Percentiles rank a stretch among this genome's conserved stretches.
phyloP scores from a whole-genome alignment of 2,888 invertebrate genomes.

The Caenorhabditis sp. region DNA sequence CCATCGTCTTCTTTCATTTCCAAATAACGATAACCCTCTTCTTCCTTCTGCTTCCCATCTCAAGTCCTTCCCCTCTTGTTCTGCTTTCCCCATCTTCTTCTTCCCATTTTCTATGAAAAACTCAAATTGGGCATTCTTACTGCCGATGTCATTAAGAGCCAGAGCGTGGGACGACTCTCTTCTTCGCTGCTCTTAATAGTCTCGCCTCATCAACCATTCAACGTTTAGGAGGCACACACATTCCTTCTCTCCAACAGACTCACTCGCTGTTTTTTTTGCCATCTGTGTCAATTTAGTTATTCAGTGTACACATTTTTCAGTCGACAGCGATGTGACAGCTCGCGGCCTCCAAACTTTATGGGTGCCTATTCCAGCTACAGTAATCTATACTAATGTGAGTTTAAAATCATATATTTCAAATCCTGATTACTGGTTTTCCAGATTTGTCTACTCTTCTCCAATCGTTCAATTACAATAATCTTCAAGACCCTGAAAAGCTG shows the following conservation, averaged over 20 bases:
- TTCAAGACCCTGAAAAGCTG: slow-evolving; percentile 15
- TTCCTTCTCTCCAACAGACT: slow-evolving; percentile 24
- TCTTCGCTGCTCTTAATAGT: slow-evolving; percentile 15
- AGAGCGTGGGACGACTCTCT: slow-evolving; percentile 5
- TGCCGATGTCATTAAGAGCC: slow-evolving; percentile 39
- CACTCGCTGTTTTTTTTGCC: slow-evolving; percentile 18
- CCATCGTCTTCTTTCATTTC: neutral
- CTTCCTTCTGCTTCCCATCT: neutral
- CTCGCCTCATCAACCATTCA: slow-evolving; percentile 55
- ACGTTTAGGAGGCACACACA: slow-evolving; percentile 31
- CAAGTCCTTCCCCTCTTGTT: neutral
- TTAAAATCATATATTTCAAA: neutral
- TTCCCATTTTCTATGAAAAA: slow-evolving; percentile 2
- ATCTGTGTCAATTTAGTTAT: slow-evolving; percentile 17
- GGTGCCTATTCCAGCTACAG: neutral
- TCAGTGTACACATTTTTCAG: slow-evolving; percentile 11
- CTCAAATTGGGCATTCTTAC: slow-evolving; percentile 2
- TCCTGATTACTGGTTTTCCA: too few species aligned
- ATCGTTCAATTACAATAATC: neutral
- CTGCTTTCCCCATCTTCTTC: slow-evolving; percentile 2
- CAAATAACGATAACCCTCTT: neutral
- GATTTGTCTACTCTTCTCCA: too few species aligned
- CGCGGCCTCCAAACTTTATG: slow-evolving; percentile 20
- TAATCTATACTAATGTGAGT: slow-evolving; percentile 7
- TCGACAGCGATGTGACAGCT: slow-evolving; percentile 40